These are phyloP conservation scores for Adoxophyes honmai DNA, from an alignment of 1,140 invertebrate genomes.

Conservation along the genomic window DNA sequence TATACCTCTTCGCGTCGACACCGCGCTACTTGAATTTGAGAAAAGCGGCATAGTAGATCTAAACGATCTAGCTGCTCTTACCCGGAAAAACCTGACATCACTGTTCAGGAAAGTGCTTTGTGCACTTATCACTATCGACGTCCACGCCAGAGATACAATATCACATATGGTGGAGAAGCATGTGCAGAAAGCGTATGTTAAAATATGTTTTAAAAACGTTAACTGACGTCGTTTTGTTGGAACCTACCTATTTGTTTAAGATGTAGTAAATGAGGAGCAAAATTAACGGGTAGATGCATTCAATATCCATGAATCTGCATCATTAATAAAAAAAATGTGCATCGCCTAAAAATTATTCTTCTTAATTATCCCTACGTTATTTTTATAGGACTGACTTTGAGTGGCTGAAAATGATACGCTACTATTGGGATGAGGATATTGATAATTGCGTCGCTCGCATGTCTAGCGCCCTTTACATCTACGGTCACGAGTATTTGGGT, in stretches of 20 bases:
- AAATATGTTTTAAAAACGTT: too few relatives aligned
- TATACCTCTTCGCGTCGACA: conserved; percentile 51
- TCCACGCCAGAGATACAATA: conserved; percentile 91
- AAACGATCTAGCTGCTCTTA: conserved; percentile 86
- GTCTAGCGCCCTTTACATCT: conserved; percentile 87
- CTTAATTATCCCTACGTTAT: not conserved
- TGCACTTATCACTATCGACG: conserved; percentile 91
- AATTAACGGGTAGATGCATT: too few relatives aligned
- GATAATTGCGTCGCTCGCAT: conserved; percentile 88
- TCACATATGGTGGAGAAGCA: conserved; percentile 83
- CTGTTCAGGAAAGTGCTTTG: conserved; percentile 86
- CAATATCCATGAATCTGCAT: too few relatives aligned
- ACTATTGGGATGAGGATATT: conserved; percentile 90
- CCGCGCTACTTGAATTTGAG: conserved; percentile 83
- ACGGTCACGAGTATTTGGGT: conserved; percentile 95
- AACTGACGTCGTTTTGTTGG: too few relatives aligned
- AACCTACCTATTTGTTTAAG: too few relatives aligned
- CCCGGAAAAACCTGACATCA: conserved; percentile 83
- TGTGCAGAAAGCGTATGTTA: conserved; percentile 79
- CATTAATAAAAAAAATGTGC: too few relatives aligned
- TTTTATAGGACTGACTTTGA: conserved; percentile 86
- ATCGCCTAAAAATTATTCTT: too few relatives aligned
- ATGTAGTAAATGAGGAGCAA: too few relatives aligned
- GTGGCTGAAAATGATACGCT: conserved; percentile 94
- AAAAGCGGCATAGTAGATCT: conserved; percentile 84